Base-by-base conservation (phyloP, 2,113 vertebrate species). In the Phrynocephalus versicolor region DNA sequence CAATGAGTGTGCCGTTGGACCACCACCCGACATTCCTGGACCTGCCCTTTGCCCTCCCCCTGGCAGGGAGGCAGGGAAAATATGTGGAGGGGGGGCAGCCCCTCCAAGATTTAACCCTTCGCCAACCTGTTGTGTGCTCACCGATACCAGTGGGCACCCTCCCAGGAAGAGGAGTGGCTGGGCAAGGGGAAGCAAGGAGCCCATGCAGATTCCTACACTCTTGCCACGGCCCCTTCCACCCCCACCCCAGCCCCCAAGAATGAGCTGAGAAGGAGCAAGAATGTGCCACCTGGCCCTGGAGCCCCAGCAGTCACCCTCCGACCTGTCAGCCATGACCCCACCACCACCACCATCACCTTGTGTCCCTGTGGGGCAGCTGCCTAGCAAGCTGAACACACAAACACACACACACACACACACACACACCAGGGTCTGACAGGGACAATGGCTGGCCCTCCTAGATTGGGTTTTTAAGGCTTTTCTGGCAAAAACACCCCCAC, bases 11-110 rank as follows among this genome's bases (percentile, higher is more conserved):
- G 58, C 58, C 15, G 9, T 6, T 18, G 21, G n/a, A 18, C 18
- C 39, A 64, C 4, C 58, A 19, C 70, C 71, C 93, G 74, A 81
- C 88, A 94, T 94, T 94, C 94, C 90, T 80, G 64, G n/a, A 13
- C 0, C 3, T 41, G 79, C 51, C 30, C 72, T 69, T 70, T 88
- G 79, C 30, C 58, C 83, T 39, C 65, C 87, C 85, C 33, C 8
- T 6, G 19, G n/a, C 5, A 35, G 75, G 37, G 57, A 23, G 51
- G 12, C 62, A 27, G 1, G 25, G 6, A 3, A 35, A 6, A 2
- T 10, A 9, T 51, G 45, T 5, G 45, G 6, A 2, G 21, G 6
- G 6, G 3, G 30, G 3, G 23, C 19, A 64, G 51, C 25, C 35
- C 64, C 35, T 2, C 39, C 2, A 8, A 51, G 45, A 18, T 2